Conservation (phyloP, 1,140 invertebrate genomes). For the Micrasema minimum region DNA sequence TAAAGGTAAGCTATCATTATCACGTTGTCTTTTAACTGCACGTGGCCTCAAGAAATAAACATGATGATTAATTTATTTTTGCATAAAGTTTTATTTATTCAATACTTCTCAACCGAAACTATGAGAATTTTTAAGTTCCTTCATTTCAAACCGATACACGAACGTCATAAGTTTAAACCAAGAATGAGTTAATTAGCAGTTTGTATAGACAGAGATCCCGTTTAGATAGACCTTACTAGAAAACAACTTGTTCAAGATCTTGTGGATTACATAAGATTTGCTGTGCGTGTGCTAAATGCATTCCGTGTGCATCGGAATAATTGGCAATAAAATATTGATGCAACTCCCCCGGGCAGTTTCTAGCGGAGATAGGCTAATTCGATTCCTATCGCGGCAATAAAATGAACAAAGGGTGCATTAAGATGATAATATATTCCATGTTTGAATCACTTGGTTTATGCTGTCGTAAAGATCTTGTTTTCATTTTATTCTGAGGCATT, state of each 20-base stretch:
- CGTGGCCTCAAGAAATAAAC: too few relatives aligned
- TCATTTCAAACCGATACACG: too few relatives aligned
- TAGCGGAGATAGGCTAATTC: conserved; percentile 32
- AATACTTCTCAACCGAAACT: too few relatives aligned
- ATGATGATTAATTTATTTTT: too few relatives aligned
- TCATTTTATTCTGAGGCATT: too few relatives aligned
- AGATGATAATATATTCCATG: conserved; percentile 7
- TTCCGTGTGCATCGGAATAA: conserved; percentile 34
- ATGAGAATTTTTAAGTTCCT: too few relatives aligned
- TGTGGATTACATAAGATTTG: conserved; percentile 3
- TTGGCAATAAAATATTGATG: conserved; percentile 35
- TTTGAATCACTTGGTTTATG: not conserved
- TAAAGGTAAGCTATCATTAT: too few relatives aligned
- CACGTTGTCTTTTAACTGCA: too few relatives aligned
- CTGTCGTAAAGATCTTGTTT: not conserved
- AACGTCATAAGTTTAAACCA: too few relatives aligned
- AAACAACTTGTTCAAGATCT: conserved; percentile 1
- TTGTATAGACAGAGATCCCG: too few relatives aligned
- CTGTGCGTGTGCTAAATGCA: conserved; percentile 32
- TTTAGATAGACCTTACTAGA: not conserved
- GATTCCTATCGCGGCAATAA: conserved; percentile 27
- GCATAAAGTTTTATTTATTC: too few relatives aligned
- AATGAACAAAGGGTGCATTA: conserved; percentile 12
- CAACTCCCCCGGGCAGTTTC: conserved; percentile 24
- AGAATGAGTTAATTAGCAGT: too few relatives aligned